phyloP scores from a whole-genome alignment of 2,113 vertebrate species.

The Phainopepla nitens region DNA sequence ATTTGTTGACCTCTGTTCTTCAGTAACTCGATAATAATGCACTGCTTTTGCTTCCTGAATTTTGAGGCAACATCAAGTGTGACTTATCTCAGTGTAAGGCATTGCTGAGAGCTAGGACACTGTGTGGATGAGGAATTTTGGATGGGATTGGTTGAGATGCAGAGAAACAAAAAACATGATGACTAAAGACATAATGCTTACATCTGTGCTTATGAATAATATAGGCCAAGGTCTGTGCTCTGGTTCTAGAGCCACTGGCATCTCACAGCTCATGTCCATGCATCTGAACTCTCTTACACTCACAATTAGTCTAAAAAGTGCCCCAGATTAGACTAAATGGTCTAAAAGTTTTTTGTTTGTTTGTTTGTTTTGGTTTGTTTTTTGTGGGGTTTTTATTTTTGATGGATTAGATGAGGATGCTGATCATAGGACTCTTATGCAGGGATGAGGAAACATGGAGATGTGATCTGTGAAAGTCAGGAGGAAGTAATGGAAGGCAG shows the following conservation, averaged over 20 bases:
- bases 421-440: neutral
- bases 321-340: neutral
- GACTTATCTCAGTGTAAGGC: neutral
- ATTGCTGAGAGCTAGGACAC: neutral
- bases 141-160: neutral
- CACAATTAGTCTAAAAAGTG: neutral
- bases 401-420: neutral
- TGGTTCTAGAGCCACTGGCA: neutral
- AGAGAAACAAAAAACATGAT: neutral
- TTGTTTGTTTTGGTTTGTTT: neutral
- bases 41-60: neutral
- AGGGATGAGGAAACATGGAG: neutral
- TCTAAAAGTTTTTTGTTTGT: neutral
- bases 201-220: neutral
- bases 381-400: no score
- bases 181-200: neutral
- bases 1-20: neutral
- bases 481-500: neutral
- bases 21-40: neutral
- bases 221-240: neutral
- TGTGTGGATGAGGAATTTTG: neutral
- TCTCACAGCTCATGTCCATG: neutral
- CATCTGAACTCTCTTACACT: neutral
- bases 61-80: neutral
- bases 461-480: neutral